Evolutionary conservation across 2,113 vertebrate genomes (phyloP).

Genomic region (Myanophis thanlyinensis): DNA sequence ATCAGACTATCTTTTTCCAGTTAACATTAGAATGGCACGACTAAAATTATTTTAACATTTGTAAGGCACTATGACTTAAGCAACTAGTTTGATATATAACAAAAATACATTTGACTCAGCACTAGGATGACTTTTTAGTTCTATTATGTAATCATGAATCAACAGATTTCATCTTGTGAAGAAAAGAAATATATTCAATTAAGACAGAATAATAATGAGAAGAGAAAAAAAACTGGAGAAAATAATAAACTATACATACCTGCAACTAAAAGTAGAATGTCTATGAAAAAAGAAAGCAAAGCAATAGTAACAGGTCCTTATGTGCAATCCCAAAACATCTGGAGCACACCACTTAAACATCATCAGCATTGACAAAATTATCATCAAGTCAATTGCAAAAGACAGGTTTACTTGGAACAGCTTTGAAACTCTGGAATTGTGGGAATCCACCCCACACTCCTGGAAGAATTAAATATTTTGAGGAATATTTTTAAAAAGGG

Average conservation of each 20-base stretch:
- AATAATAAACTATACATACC: neutral
- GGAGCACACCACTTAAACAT: neutral
- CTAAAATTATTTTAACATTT: slow-evolving; percentile 27
- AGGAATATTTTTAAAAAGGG: too few species aligned
- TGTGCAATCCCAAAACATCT: neutral
- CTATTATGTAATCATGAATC: neutral
- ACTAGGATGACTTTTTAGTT: neutral
- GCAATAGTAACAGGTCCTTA: neutral
- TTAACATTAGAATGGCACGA: slow-evolving; percentile 41
- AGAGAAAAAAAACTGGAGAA: neutral
- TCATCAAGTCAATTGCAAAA: neutral
- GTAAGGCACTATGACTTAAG: neutral
- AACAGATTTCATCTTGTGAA: neutral
- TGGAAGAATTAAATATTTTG: too few species aligned
- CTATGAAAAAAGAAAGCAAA: neutral
- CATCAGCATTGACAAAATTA: neutral
- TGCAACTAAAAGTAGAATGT: neutral
- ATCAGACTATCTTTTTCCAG: slow-evolving; percentile 35
- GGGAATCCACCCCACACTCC: too few species aligned
- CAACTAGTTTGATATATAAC: neutral
- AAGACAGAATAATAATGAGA: neutral
- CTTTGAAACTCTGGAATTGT: neutral
- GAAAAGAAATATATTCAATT: neutral
- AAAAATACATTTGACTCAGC: neutral
- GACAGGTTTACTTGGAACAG: neutral